Percentiles rank a stretch among this genome's conserved stretches.
Conservation (phyloP, 2,113 vertebrate species). For the Ceratotherium simum region DNA sequence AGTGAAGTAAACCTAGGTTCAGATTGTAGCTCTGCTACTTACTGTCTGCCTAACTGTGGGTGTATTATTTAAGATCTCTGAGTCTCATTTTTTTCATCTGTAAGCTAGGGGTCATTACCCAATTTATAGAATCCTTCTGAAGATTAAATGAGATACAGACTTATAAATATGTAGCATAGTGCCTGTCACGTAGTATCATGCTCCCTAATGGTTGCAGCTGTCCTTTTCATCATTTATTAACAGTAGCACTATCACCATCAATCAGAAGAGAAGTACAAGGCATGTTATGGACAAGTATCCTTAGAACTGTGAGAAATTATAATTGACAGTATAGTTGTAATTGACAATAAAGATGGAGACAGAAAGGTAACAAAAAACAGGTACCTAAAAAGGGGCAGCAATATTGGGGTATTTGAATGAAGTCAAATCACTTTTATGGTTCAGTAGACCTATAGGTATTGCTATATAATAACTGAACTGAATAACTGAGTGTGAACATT, state of each 20-base stretch:
- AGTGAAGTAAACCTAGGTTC: constrained; percentile 11
- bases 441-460: not conserved
- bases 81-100: not conserved
- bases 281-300: not conserved
- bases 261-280: not conserved
- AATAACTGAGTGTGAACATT: not conserved
- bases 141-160: not conserved
- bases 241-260: not conserved
- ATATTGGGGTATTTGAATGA: constrained; percentile 45
- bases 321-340: not conserved
- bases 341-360: not conserved
- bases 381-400: not conserved
- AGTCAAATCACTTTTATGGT: constrained; percentile 14
- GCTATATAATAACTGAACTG: not conserved
- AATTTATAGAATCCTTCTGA: not conserved
- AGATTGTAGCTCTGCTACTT: not conserved
- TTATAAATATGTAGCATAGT: not conserved
- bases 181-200: not conserved
- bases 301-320: not conserved
- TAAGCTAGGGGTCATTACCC: not conserved
- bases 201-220: not conserved
- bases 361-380: constrained; percentile 34
- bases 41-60: not conserved
- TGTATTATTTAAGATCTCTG: not conserved
- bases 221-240: not conserved